Evolutionary conservation across 1,140 invertebrate species (phyloP).

Genomic region (Bombus vancouverensis): DNA sequence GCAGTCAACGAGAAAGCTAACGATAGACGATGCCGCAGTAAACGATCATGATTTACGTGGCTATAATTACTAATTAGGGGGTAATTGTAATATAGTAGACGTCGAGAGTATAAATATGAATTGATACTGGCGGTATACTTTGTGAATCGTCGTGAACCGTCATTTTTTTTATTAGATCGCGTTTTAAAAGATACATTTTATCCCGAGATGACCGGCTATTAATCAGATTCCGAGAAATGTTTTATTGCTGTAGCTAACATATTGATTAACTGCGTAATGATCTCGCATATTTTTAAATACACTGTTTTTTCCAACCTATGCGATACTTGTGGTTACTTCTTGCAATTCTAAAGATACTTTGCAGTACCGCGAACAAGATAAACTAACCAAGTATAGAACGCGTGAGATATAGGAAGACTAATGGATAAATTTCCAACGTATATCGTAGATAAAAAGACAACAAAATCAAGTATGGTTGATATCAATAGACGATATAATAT

Average conservation of each 20-base stretch:
- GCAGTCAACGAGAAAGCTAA: neutral
- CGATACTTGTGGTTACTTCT: neutral
- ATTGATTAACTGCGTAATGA: neutral
- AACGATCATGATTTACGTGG: conserved; percentile 68
- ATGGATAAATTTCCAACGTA: neutral
- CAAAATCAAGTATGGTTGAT: neutral
- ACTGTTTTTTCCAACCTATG: too few species aligned
- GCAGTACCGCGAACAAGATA: neutral
- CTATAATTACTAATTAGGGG: conserved; percentile 69
- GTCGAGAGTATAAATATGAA: conserved; percentile 66
- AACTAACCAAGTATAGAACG: neutral
- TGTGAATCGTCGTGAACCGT: neutral
- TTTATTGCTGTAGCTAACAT: neutral
- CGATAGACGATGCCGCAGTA: conserved; percentile 47
- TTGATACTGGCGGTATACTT: conserved; percentile 57
- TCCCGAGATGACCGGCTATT: neutral
- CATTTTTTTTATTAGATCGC: neutral
- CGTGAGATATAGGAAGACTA: neutral
- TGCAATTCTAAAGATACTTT: neutral
- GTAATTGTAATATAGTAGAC: conserved; percentile 66
- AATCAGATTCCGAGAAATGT: conserved; percentile 6
- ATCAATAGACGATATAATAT: neutral
- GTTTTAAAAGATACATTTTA: neutral
- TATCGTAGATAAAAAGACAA: neutral
- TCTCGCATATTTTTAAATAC: neutral